phyloP scores from a whole-genome alignment of 2,888 invertebrate species.

The Hirtodrosophila confusa region DNA sequence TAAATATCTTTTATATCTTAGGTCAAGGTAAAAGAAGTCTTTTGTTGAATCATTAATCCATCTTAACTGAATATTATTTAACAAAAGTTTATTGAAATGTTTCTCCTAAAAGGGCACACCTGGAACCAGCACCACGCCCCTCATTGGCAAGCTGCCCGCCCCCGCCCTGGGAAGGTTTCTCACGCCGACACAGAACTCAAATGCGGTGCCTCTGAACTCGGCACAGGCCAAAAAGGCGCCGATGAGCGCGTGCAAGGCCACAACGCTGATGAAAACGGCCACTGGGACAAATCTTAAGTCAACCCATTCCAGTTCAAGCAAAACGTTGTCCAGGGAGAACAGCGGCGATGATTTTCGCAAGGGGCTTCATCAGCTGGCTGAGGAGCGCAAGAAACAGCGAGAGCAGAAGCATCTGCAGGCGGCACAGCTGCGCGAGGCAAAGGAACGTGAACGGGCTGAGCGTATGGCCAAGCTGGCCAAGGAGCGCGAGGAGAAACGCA shows the following conservation, averaged over 20 bases:
- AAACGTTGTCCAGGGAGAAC: conserved; percentile 80
- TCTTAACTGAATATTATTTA: too few species aligned
- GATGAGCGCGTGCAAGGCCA: conserved; percentile 79
- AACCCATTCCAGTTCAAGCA: conserved; percentile 58
- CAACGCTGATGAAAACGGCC: conserved; percentile 65
- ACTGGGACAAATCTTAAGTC: conserved; percentile 65
- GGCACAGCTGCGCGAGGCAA: conserved; percentile 81
- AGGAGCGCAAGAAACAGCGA: conserved; percentile 83
- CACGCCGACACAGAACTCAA: conserved; percentile 80
- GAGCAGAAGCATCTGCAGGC: conserved; percentile 83
- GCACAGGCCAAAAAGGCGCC: conserved; percentile 76
- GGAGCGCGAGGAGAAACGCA: conserved; percentile 83
- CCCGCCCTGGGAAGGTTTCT: conserved; percentile 80
- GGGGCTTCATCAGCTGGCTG: conserved; percentile 76
- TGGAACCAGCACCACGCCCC: conserved; percentile 69
- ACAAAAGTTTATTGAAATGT: too few species aligned
- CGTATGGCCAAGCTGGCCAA: conserved; percentile 80
- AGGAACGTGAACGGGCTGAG: conserved; percentile 83
- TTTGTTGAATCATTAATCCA: too few species aligned
- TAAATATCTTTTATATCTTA: too few species aligned
- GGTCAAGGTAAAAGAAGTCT: too few species aligned
- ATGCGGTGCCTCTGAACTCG: conserved; percentile 50
- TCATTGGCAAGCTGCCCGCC: conserved; percentile 70
- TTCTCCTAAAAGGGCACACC: conserved; percentile 16
- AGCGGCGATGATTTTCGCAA: conserved; percentile 82